Base-by-base conservation (phyloP, 2,888 invertebrate species). In the Allophyes oxyacanthae region DNA sequence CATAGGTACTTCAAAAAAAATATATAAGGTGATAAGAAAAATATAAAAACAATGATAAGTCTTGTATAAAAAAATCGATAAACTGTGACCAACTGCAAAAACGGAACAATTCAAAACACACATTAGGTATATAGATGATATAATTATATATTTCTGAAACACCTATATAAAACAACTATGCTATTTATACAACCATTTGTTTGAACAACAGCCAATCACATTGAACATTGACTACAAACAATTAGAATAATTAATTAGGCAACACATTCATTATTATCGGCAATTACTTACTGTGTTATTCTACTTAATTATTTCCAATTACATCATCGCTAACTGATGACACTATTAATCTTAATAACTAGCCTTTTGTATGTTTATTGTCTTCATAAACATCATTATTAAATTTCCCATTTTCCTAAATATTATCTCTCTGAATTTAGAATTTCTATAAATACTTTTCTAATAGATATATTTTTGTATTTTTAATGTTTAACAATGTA, bases 191-290 rank as follows among this genome's bases (percentile, higher is more conserved):
- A 67, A 45, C 14, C 10, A 55, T 11, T 51, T 41, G 11, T 37
- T 51, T 26, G 3, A 44, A 58, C 57, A 61, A 34, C 57, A 58
- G 53, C 64, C 55, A 64, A 26, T 57, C 44, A 66, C 67, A 72
- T 60, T 10, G 48, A 71, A 71, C 65, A 74, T 46, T 25, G 41
- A 71, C 75, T 70, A 72, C 44, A 42, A 66, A 62, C 41, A 64
- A 55, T 33, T 26, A 51, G 41, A 34, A 11, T 25, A 37, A 53
- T 68, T 43, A 44, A 48, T 51, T 26, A 59, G 10, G 30, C 32
- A 32, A 13, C 14, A 32, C n/a, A 10, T 9, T 41, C n/a, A 30
- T 49, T 44, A 54, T 15, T 15, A 49, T 13, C 37, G 1, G 11
- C 11, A 38, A 15, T 52, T 68, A 72, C 68, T 68, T 68, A 68